A percentile compares a stretch with the other conserved stretches of the same genome.
Evolutionary conservation across 2,113 vertebrate genomes (phyloP).

Genomic region (Psilopsiagon aurifrons): DNA sequence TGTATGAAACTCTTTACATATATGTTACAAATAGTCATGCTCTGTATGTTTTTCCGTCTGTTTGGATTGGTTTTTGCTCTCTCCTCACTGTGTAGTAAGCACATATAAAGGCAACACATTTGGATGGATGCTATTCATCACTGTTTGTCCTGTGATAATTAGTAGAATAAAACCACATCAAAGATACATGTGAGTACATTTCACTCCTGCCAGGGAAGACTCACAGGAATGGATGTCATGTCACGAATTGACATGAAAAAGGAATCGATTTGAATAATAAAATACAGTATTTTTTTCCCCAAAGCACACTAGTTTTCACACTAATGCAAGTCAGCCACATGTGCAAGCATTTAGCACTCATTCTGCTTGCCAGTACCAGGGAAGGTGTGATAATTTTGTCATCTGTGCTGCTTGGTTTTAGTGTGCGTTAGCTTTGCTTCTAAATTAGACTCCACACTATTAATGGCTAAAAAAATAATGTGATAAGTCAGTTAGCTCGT

Average conservation of each 20-base stretch:
- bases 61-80: not conserved
- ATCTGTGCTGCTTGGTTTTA: constrained; percentile 71
- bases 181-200: not conserved
- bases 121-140: not conserved
- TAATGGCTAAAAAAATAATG: constrained; percentile 36
- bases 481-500: not conserved
- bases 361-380: constrained; percentile 61
- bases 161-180: not conserved
- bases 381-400: constrained; percentile 79
- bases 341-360: constrained; percentile 61
- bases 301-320: constrained; percentile 35
- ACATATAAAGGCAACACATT: not conserved
- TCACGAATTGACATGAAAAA: not conserved
- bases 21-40: not conserved
- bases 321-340: constrained; percentile 67
- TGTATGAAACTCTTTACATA: not conserved
- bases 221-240: constrained; percentile 2
- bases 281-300: not conserved
- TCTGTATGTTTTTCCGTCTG: constrained; percentile 28
- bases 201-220: not conserved
- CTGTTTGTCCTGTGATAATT: constrained; percentile 8
- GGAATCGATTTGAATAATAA: constrained; percentile 54
- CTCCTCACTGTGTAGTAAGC: not conserved
- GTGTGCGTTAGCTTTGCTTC: constrained; percentile 32
- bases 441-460: constrained; percentile 22